These are phyloP conservation scores for Cheilosia urbana DNA, from an alignment of 2,888 invertebrate genomes.

Conservation along the genomic window DNA sequence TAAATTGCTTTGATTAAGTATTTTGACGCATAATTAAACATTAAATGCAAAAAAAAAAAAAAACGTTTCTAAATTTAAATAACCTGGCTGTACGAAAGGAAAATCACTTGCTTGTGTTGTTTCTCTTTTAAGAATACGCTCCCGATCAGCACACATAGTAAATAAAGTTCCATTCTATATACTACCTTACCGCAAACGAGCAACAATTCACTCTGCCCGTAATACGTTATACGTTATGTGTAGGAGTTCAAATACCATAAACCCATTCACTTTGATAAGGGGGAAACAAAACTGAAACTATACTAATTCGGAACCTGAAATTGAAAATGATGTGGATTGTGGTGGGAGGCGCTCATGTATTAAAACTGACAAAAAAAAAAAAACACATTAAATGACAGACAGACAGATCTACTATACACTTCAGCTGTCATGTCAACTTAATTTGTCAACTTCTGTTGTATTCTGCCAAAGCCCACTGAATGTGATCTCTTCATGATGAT, in stretches of 20 bases:
- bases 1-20: neutral
- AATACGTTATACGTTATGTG: neutral
- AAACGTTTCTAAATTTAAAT: neutral
- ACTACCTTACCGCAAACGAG: conserved; percentile 24
- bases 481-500: conserved; percentile 26
- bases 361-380: conserved; percentile 27
- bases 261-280: conserved; percentile 28
- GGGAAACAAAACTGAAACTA: conserved; percentile 6
- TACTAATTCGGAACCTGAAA: conserved; percentile 37
- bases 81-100: conserved; percentile 17
- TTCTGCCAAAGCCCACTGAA: conserved; percentile 38
- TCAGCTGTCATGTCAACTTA: conserved; percentile 68
- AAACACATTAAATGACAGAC: conserved; percentile 28
- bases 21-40: neutral
- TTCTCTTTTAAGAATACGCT: conserved; percentile 4
- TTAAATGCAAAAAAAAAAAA: neutral
- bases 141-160: conserved; percentile 14
- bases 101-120: conserved; percentile 10
- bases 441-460: conserved; percentile 54
- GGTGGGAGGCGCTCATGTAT: conserved; percentile 16
- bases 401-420: conserved; percentile 33
- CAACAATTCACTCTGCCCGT: conserved; percentile 1
- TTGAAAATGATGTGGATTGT: conserved; percentile 19
- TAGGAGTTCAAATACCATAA: conserved; percentile 27
- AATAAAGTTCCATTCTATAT: conserved; percentile 12